Evolutionary conservation across 1,140 invertebrate species (phyloP), one percentile per base, ranked within the genome.

Genomic region (Conus ventricosus): DNA sequence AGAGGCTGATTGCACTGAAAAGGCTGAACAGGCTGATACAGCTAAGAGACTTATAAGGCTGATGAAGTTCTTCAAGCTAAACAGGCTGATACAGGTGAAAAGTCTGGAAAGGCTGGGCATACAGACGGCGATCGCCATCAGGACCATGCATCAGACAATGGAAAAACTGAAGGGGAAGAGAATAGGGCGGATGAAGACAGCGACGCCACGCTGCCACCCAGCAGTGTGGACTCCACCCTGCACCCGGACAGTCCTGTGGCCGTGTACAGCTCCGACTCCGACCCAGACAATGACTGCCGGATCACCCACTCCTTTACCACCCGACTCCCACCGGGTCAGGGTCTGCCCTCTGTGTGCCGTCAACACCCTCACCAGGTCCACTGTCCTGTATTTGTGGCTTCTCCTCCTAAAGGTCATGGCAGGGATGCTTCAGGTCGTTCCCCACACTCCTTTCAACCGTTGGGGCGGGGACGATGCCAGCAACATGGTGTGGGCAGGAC

Each of bases 211-310:
- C 39, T 81, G 27, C 80, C 80, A 5, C 80, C 80, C 4, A 17
- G 54, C 80, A 54, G 80, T 17, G 8, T 23, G 4, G 51, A 81
- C 80, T 81, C 27, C 27, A 78, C 7, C 76, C n/a, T 39, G n/a
- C 76, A n/a, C 25, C n/a, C 39, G 1, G 15, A 5, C 80, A 81
- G 80, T 51, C 80, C 80, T 23, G 80, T 81, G 20, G 80, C 80
- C 13, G 80, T 81, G 80, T 13, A 54, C 80, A 81, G 80, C 80
- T 81, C 80, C 39, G 80, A 81, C 27, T 81, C 80, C 23, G 80
- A 80, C 13, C 13, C 25, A 2, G 76, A 81, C 51, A 23, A 39
- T 7, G 80, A 81, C 51, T 81, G 80, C 80, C n/a, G 20, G 0
- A 81, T 81, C 80, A 81, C 80, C 4, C 80, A 20, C 4, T 54